Evolutionary conservation across 2,113 vertebrate genomes (phyloP).

Genomic region (Nansenia antarctica): DNA sequence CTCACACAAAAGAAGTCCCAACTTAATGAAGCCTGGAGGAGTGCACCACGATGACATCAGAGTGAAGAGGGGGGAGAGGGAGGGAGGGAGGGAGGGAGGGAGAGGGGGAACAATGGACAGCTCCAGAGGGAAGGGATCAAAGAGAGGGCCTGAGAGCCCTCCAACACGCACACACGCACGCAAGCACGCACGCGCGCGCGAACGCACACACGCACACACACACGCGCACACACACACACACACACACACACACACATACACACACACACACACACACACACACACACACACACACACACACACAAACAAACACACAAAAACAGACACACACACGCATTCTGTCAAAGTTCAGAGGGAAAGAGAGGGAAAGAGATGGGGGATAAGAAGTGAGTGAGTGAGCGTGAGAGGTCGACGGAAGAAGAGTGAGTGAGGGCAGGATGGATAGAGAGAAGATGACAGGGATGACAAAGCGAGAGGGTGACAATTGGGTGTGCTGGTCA

Average conservation of each 20-base stretch:
- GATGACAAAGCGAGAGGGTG: background rate
- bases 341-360: background rate
- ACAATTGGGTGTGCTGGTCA: constrained; percentile 8
- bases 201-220: too few relatives aligned
- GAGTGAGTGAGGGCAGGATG: background rate
- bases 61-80: too few relatives aligned
- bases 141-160: too few relatives aligned
- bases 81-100: constrained; percentile 5
- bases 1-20: constrained; percentile 32
- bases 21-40: constrained; percentile 38
- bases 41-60: constrained; percentile 19
- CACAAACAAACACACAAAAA: background rate
- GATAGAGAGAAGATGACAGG: background rate
- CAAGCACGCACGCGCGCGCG: background rate
- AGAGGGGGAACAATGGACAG: constrained; percentile 15
- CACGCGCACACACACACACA: too few relatives aligned
- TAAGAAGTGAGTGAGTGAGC: too few relatives aligned
- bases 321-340: background rate
- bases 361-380: too few relatives aligned
- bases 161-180: too few relatives aligned
- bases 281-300: background rate
- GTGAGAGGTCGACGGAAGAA: too few relatives aligned
- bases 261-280: constrained; percentile 29
- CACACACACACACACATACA: constrained; percentile 6
- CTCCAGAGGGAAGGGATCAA: constrained; percentile 11